Evolutionary conservation across 2,797 vertebrate genomes (phyloP).

Genomic region (Enteromius fasciolatus): DNA sequence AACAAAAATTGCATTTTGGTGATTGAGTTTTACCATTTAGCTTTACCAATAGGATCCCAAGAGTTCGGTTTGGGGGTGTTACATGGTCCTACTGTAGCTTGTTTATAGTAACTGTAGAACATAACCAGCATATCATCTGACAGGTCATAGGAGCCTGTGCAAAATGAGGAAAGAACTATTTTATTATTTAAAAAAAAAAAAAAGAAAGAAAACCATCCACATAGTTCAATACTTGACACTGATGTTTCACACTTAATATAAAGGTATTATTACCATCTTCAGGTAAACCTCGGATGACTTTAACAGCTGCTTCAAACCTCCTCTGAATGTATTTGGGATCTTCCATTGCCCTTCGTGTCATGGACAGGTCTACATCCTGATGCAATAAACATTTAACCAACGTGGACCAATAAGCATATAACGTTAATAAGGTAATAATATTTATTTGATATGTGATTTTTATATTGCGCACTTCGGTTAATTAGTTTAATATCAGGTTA

Average conservation of each 20-base stretch:
- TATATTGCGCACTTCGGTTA: not conserved
- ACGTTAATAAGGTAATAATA: not conserved
- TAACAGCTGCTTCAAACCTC: conserved; percentile 90
- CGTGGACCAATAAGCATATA: not conserved
- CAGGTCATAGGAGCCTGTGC: conserved; percentile 90
- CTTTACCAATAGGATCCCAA: conserved; percentile 90
- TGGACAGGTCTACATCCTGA: conserved; percentile 42
- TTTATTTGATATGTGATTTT: not conserved
- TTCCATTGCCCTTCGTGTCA: conserved; percentile 74
- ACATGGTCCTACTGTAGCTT: conserved; percentile 90
- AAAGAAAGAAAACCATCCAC: not conserved
- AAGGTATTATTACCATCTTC: conserved; percentile 85
- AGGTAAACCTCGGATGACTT: conserved; percentile 91
- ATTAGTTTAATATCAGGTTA: not conserved
- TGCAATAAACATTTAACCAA: not conserved
- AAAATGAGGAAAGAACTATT: not conserved
- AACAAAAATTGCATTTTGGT: not conserved
- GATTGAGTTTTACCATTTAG: conserved; percentile 83
- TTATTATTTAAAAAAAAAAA: conserved; percentile 1
- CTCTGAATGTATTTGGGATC: conserved; percentile 81
- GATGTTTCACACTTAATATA: not conserved
- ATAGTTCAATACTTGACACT: too few relatives aligned
- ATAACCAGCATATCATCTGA: conserved; percentile 95
- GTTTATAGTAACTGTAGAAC: conserved; percentile 94
- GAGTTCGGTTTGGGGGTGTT: conserved; percentile 85